Evolutionary conservation across 2,797 vertebrate genomes (phyloP).

Genomic region (Loris lydekkerianus): DNA sequence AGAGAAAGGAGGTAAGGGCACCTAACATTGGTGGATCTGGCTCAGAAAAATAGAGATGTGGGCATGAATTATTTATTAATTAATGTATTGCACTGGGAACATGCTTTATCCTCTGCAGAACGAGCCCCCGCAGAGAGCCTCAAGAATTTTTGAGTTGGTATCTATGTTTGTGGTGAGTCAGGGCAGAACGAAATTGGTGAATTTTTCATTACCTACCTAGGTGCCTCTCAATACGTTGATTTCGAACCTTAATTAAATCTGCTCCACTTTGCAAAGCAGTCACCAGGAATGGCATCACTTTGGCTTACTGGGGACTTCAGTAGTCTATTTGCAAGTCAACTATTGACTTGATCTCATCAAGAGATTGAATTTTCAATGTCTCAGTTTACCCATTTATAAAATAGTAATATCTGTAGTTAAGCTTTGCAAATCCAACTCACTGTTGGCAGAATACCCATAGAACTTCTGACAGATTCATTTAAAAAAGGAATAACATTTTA

Average conservation of each 20-base stretch:
- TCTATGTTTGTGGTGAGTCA: conserved; percentile 11
- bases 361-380: conserved; percentile 60
- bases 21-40: no score
- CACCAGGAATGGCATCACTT: conserved; percentile 26
- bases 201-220: conserved; percentile 69
- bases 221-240: conserved; percentile 62
- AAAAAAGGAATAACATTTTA: conserved; percentile 81
- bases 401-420: conserved; percentile 51
- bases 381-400: conserved; percentile 74
- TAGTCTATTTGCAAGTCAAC: conserved; percentile 68
- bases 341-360: conserved; percentile 58
- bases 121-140: background rate
- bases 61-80: background rate
- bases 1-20: background rate
- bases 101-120: background rate
- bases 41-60: background rate
- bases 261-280: conserved; percentile 21
- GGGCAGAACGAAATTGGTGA: conserved; percentile 54
- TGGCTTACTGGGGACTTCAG: conserved; percentile 29
- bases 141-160: background rate
- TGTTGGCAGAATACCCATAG: conserved; percentile 72
- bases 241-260: conserved; percentile 78
- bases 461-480: conserved; percentile 81
- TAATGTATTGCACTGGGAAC: background rate
- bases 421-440: conserved; percentile 65